A percentile compares a stretch with the other conserved stretches of the same genome.
Conservation (phyloP, 2,888 invertebrate genomes). For the Clepsis dumicolana region DNA sequence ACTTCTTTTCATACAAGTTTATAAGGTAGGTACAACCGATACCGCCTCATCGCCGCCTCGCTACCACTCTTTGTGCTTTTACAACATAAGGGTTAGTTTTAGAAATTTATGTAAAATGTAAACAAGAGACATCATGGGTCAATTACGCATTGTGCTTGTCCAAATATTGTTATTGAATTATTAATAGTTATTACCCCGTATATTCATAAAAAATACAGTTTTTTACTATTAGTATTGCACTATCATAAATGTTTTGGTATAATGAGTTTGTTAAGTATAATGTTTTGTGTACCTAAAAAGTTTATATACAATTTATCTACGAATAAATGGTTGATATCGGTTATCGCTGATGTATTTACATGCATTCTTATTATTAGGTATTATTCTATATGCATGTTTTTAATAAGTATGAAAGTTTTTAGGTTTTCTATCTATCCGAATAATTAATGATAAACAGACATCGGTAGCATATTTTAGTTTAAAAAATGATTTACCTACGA, state of each 20-base stretch:
- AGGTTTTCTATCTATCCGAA: no score
- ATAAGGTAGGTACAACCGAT: no score
- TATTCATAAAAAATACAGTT: neutral
- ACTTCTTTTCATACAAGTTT: no score
- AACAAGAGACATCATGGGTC: neutral
- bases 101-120: neutral
- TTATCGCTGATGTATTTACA: neutral
- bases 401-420: no score
- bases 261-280: neutral
- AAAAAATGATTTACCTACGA: neutral
- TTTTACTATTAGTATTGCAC: neutral
- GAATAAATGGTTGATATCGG: neutral
- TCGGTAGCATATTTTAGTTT: no score
- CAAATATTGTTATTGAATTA: neutral
- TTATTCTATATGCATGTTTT: no score
- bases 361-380: neutral
- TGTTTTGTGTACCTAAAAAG: conserved; percentile 1
- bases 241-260: neutral
- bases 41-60: no score
- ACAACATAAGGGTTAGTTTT: neutral
- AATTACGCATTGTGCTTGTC: neutral
- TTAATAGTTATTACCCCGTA: neutral
- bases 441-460: no score
- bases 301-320: conserved; percentile 6
- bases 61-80: no score